Evolutionary conservation across 2,797 vertebrate genomes (phyloP), one percentile per base, ranked within the genome.

Genomic region (Poeciliopsis paucimaculata): DNA sequence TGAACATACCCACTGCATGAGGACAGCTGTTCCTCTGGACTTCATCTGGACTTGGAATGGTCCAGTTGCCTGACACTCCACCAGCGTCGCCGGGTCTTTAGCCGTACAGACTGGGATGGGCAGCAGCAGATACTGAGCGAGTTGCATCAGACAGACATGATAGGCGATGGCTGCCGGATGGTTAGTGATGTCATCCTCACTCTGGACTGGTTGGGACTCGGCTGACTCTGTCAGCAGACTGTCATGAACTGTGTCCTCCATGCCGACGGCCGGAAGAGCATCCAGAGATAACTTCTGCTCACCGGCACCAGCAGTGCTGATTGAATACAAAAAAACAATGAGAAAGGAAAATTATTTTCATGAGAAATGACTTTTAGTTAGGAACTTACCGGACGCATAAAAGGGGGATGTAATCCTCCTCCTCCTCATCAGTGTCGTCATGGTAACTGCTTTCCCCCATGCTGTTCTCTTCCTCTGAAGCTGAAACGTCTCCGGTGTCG

Each of bases 101-200:
- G 46, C 8, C 4, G 28, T 23, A 39, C 71, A 72, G 4, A 47
- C 23, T 9, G 16, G n/a, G 71, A 74, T 26, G 2, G 73, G 73
- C 9, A 55, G 49, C 34, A 55, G 10, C 34, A 74, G 20, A 13
- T 53, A 74, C 23, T 41, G 20, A 26, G 36, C 73, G 13, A 74
- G 73, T 20, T 74, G 73, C 23, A 55, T 34, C 46, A 49, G 28
- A 49, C 71, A 72, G 46, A 10, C 16, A 11, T 72, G 71, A 9
- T 49, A 72, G 6, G 39, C 2, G 46, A 72, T 43, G 26, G 71
- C 43, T 49, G 71, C 71, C 47, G 45, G 28, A 49, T 49, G 71
- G 5, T 26, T 34, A 41, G 26, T n/a, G 34, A 74, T 74, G 73
- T 74, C 73, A 55, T 74, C 49, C 34, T 74, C 73, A 16, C 34